A percentile compares a stretch with the other conserved stretches of the same genome.
Conservation (phyloP, 2,888 invertebrate genomes). For the Agonopterix heracliana region DNA sequence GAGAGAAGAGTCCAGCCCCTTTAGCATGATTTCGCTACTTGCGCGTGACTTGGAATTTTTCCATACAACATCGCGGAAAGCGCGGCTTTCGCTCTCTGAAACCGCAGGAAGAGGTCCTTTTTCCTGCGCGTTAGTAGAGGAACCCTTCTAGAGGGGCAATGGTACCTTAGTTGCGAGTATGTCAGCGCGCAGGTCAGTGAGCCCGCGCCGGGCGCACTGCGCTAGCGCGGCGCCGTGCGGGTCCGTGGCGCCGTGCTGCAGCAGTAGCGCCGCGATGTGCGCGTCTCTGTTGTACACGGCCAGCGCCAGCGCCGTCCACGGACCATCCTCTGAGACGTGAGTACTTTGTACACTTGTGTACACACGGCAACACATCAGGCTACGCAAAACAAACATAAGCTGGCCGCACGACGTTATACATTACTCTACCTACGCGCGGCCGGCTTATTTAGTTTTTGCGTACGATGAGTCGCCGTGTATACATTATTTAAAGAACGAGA, state of each 20-base stretch:
- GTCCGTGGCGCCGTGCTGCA: conserved; percentile 90
- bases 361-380: neutral
- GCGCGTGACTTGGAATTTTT: neutral
- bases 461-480: neutral
- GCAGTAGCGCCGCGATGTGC: conserved; percentile 80
- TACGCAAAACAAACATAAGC: too few species aligned
- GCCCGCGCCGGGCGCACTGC: conserved; percentile 83
- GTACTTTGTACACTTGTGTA: too few species aligned
- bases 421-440: too few species aligned
- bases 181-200: conserved; percentile 81
- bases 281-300: conserved; percentile 63
- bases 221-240: conserved; percentile 88
- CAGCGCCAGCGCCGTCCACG: conserved; percentile 63
- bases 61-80: neutral
- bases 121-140: too few species aligned
- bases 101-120: conserved; percentile 33
- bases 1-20: too few species aligned
- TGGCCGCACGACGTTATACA: too few species aligned
- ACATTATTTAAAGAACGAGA: neutral
- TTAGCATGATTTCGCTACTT: neutral
- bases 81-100: neutral
- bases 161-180: conserved; percentile 83
- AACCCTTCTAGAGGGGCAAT: neutral
- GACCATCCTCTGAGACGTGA: conserved; percentile 31
- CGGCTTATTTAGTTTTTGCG: neutral